These are phyloP conservation scores for Acrobasis repandana DNA, from an alignment of 2,888 invertebrate species.

Conservation along the genomic window DNA sequence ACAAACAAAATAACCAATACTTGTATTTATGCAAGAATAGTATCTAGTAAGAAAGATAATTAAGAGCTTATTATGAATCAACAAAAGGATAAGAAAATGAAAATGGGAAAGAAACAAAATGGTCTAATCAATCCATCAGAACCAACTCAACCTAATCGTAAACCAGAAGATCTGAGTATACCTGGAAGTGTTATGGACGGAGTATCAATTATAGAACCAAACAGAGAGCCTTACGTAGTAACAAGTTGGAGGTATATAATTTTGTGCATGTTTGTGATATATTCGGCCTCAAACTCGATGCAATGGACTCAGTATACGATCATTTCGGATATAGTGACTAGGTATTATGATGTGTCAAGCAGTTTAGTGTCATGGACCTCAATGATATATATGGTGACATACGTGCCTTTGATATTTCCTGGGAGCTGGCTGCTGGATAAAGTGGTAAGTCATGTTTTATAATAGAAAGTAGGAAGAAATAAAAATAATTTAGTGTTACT, in stretches of 20 bases:
- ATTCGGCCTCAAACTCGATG: slow-evolving; percentile 94
- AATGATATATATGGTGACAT: slow-evolving; percentile 98
- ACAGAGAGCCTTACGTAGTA: slow-evolving; percentile 73
- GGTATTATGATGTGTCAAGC: slow-evolving; percentile 87
- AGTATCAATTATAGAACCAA: slow-evolving; percentile 36
- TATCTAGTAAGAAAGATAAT: neutral
- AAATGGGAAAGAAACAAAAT: slow-evolving; percentile 27
- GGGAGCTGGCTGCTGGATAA: slow-evolving; percentile 97
- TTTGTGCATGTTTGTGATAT: slow-evolving; percentile 91
- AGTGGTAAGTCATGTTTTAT: slow-evolving; percentile 85
- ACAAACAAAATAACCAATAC: neutral
- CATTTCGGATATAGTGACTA: slow-evolving; percentile 90
- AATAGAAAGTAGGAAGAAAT: too few relatives aligned
- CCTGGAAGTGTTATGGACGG: slow-evolving; percentile 60
- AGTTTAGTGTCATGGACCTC: slow-evolving; percentile 96
- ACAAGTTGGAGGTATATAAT: slow-evolving; percentile 91
- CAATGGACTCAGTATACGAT: slow-evolving; percentile 99
- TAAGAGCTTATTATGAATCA: neutral
- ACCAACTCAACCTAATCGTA: slow-evolving; percentile 32
- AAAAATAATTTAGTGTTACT: too few relatives aligned
- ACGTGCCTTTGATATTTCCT: slow-evolving; percentile 98
- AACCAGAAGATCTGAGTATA: slow-evolving; percentile 39
- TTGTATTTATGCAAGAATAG: neutral
- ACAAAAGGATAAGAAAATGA: neutral
- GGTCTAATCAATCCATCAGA: slow-evolving; percentile 37